phyloP scores from a whole-genome alignment of 2,113 vertebrate species.

The Cavia porcellus region DNA sequence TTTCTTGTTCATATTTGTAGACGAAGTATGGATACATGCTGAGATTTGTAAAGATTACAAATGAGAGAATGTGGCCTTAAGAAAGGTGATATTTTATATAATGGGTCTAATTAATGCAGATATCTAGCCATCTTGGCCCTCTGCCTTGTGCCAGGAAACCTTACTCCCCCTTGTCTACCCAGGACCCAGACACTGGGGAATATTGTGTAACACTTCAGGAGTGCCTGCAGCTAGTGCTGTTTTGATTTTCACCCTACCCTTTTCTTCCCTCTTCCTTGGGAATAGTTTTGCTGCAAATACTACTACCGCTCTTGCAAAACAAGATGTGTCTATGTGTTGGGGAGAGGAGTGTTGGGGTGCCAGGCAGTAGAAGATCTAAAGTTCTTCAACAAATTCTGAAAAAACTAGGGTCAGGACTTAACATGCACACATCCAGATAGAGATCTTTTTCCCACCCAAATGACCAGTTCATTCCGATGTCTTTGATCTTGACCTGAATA shows the following conservation, averaged over 20 bases:
- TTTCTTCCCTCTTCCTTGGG: background rate
- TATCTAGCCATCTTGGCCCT: conserved; percentile 67
- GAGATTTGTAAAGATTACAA: conserved; percentile 65
- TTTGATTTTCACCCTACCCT: background rate
- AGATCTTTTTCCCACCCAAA: background rate
- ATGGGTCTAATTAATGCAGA: conserved; percentile 76
- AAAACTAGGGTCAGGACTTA: background rate
- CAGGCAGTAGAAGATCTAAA: background rate
- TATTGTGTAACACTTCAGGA: conserved; percentile 48
- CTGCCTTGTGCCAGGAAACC: conserved; percentile 65
- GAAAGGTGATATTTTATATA: conserved; percentile 64
- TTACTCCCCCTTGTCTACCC: background rate
- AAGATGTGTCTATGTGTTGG: background rate
- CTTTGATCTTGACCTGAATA: conserved; percentile 46
- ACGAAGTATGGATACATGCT: conserved; percentile 70
- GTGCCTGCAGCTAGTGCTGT: background rate
- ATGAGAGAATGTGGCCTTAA: conserved; percentile 63
- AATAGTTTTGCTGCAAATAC: conserved; percentile 24
- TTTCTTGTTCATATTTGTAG: conserved; percentile 65
- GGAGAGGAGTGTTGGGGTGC: background rate
- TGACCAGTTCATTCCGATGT: background rate
- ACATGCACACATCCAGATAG: background rate
- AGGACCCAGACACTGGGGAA: conserved; percentile 42
- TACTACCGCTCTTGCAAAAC: background rate
- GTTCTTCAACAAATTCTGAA: background rate